Evolutionary conservation across 2,888 invertebrate species (phyloP).

Genomic region (Junonia oenone): DNA sequence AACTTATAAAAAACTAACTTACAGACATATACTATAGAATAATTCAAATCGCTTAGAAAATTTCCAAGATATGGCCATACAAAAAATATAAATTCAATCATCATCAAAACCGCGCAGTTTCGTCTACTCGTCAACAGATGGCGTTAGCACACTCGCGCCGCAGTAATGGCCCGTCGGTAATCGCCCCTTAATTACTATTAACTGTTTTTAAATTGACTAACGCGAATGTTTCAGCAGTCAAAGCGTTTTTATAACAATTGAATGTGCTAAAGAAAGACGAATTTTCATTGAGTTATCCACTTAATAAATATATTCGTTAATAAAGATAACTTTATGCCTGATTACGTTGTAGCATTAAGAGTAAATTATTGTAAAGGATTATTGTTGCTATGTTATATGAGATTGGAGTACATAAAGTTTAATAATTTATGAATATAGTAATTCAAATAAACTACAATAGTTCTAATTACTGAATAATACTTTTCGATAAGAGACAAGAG

Average conservation of each 20-base stretch:
- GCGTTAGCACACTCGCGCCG: slow-evolving; percentile 36
- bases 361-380: no score
- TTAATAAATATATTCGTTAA: not conserved
- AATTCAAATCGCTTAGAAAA: no score
- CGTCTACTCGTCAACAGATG: slow-evolving; percentile 60
- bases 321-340: not conserved
- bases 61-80: no score
- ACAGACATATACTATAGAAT: no score
- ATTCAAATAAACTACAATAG: no score
- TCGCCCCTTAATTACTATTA: slow-evolving; percentile 52
- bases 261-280: slow-evolving; percentile 20
- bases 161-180: slow-evolving; percentile 29
- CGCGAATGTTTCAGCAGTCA: slow-evolving; percentile 32
- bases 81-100: not conserved
- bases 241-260: slow-evolving; percentile 23
- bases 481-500: no score
- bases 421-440: no score
- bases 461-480: no score
- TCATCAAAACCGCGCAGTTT: not conserved
- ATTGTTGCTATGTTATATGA: no score
- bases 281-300: slow-evolving; percentile 31
- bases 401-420: no score
- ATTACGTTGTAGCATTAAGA: no score
- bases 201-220: slow-evolving; percentile 41
- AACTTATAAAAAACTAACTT: no score